A percentile compares a stretch with the other conserved stretches of the same genome.
These are phyloP conservation scores for Galleria mellonella DNA, from an alignment of 1,140 invertebrate genomes.

Conservation along the genomic window DNA sequence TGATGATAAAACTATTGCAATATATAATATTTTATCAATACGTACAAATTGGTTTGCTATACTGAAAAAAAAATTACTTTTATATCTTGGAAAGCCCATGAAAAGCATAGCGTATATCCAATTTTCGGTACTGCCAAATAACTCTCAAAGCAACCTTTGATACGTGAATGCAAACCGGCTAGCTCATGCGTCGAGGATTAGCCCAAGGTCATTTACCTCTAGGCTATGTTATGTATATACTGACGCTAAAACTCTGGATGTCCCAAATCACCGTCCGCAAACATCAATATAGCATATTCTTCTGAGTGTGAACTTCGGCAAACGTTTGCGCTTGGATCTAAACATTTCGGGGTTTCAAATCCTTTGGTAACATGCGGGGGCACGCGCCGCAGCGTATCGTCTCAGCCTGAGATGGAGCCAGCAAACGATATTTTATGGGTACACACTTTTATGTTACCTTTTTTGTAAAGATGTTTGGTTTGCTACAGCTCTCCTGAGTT, in stretches of 20 bases:
- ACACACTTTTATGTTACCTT: constrained; percentile 25
- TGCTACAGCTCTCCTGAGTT: constrained; percentile 10
- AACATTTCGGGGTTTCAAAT: background rate
- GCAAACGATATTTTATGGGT: constrained; percentile 30
- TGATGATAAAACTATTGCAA: background rate
- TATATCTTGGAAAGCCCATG: too few species aligned
- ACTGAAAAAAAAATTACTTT: too few species aligned
- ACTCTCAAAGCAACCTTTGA: too few species aligned
- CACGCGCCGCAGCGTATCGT: constrained; percentile 25
- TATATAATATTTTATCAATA: background rate
- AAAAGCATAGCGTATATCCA: background rate
- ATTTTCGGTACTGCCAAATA: too few species aligned
- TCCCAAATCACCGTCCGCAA: background rate
- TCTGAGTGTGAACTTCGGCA: constrained; percentile 7
- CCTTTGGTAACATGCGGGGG: background rate
- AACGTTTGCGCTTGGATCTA: constrained; percentile 2
- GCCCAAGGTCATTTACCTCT: background rate
- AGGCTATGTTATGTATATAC: background rate
- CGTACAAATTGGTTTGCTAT: background rate
- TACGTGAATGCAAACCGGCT: too few species aligned
- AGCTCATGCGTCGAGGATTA: too few species aligned
- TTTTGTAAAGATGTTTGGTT: constrained; percentile 28
- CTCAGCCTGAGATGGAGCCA: constrained; percentile 12
- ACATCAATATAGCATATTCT: constrained; percentile 4
- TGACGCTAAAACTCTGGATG: too few species aligned